Percentiles rank a stretch among this genome's conserved stretches.
phyloP scores from a whole-genome alignment of 1,140 invertebrate species.

The Teleogryllus occipitalis region DNA sequence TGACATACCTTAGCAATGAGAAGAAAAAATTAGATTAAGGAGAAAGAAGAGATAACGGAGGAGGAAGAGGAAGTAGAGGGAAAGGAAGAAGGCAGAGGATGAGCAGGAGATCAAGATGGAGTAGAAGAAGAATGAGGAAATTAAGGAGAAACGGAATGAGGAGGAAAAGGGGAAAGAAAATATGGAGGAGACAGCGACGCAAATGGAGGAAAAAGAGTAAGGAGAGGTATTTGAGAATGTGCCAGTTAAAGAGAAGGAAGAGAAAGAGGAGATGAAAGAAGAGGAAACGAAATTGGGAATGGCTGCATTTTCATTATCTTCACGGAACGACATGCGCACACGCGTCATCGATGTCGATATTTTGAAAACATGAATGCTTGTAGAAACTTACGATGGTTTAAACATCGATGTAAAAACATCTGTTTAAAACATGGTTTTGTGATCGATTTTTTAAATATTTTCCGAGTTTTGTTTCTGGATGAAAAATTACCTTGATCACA shows the following conservation, averaged over 20 bases:
- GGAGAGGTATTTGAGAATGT: not conserved
- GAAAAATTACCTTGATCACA: too few species aligned
- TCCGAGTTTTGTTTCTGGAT: too few species aligned
- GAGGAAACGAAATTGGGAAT: not conserved
- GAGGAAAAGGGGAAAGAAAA: not conserved
- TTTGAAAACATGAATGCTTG: too few species aligned
- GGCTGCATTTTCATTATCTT: not conserved
- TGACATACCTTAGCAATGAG: not conserved
- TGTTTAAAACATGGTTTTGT: too few species aligned
- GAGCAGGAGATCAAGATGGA: not conserved
- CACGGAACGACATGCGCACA: too few species aligned
- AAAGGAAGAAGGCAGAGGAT: not conserved
- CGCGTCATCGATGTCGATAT: too few species aligned
- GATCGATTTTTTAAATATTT: too few species aligned
- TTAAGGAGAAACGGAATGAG: not conserved
- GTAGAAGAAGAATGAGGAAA: not conserved
- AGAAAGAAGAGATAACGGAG: not conserved
- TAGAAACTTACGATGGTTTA: too few species aligned
- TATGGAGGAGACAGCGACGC: not conserved
- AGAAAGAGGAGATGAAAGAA: not conserved
- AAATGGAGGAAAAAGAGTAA: not conserved
- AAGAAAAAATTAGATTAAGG: not conserved
- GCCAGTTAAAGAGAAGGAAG: not conserved
- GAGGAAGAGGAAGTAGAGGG: not conserved
- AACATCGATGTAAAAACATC: too few species aligned